phyloP scores from a whole-genome alignment of 2,113 vertebrate genomes.

The Solea senegalensis region DNA sequence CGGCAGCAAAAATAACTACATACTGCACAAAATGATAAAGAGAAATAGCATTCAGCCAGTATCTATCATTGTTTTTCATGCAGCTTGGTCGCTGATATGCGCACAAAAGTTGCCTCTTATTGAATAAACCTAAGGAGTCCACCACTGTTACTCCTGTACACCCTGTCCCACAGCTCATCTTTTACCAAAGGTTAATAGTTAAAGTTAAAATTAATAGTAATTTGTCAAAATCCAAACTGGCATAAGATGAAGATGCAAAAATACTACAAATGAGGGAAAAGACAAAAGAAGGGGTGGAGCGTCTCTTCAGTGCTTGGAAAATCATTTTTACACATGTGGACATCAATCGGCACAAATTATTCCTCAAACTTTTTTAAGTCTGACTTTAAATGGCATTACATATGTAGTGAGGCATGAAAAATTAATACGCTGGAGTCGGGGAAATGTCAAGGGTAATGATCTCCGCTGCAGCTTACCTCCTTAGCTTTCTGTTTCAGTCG shows the following conservation, averaged over 20 bases:
- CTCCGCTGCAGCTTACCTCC: conserved; percentile 90
- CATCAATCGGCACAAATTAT: conserved; percentile 92
- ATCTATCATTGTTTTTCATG: no score
- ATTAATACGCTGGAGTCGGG: conserved; percentile 91
- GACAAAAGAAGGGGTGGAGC: background rate
- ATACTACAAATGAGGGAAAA: background rate
- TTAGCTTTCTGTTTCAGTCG: conserved; percentile 94
- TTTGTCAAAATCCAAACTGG: conserved; percentile 21
- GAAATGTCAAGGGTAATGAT: conserved; percentile 98
- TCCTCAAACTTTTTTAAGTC: conserved; percentile 93
- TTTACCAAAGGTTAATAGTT: background rate
- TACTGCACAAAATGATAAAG: no score
- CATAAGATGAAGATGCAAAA: conserved; percentile 19
- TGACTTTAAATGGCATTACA: conserved; percentile 97
- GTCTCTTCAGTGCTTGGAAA: conserved; percentile 34
- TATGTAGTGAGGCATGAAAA: conserved; percentile 95
- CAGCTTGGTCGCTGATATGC: background rate
- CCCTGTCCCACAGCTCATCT: background rate
- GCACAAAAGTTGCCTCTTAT: background rate
- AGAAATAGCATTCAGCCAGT: no score
- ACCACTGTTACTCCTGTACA: background rate
- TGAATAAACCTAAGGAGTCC: background rate
- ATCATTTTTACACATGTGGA: conserved; percentile 85
- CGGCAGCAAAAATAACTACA: no score
- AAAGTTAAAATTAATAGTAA: conserved; percentile 1